Evolutionary conservation across 2,888 invertebrate species (phyloP).

Genomic region (Cepaea hortensis): DNA sequence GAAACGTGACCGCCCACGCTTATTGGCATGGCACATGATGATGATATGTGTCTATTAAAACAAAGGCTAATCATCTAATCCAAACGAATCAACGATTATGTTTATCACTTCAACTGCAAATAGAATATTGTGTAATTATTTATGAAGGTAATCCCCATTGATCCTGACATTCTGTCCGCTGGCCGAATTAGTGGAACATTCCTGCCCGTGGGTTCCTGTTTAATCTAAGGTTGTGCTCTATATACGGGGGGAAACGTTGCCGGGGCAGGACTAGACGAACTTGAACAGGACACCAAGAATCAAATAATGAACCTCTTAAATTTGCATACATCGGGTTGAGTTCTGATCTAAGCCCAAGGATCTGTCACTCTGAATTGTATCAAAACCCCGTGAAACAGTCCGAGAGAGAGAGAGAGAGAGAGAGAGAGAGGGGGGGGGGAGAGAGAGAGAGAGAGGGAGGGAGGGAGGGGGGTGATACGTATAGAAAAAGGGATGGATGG

Average conservation of each 20-base stretch:
- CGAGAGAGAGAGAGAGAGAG: background rate
- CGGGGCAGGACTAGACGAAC: background rate
- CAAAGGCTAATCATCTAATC: too few species aligned
- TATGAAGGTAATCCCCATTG: background rate
- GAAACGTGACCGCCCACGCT: too few species aligned
- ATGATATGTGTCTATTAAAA: too few species aligned
- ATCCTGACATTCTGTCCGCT: background rate
- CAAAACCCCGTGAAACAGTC: background rate
- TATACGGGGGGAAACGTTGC: background rate
- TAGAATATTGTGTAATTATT: background rate
- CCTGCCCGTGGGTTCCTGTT: background rate
- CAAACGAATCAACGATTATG: too few species aligned
- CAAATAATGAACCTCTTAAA: constrained; percentile 13
- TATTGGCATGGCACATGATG: too few species aligned
- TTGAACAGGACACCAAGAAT: background rate
- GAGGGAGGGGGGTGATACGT: background rate
- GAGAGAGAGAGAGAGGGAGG: background rate
- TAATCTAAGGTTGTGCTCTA: background rate
- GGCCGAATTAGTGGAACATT: background rate
- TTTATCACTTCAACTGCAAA: too few species aligned
- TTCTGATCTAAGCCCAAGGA: background rate
- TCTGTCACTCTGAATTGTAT: constrained; percentile 1
- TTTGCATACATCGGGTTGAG: constrained; percentile 15
- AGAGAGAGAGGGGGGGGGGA: background rate
- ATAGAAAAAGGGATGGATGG: background rate